Conservation (phyloP, 2,888 invertebrate genomes). For the Leptopilina syphax region DNA sequence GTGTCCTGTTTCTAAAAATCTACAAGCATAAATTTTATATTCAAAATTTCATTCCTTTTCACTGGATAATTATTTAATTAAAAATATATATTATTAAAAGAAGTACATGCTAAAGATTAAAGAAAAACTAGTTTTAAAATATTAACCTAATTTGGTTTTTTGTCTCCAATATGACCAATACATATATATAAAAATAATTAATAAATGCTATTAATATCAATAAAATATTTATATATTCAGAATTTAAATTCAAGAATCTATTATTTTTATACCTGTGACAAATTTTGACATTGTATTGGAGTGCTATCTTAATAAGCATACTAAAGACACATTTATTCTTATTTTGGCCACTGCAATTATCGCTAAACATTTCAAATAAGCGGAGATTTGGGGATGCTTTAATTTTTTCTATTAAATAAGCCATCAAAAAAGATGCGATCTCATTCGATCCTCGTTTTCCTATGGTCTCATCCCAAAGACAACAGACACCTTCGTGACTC, state of each 20-base stretch:
- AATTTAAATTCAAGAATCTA: not conserved
- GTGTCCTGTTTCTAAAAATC: slow-evolving; percentile 36
- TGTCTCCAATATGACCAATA: too few relatives aligned
- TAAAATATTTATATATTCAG: not conserved
- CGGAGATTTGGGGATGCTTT: not conserved
- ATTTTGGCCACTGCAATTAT: slow-evolving; percentile 46
- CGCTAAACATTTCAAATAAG: slow-evolving; percentile 47
- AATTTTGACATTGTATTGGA: slow-evolving; percentile 47
- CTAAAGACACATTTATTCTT: slow-evolving; percentile 47
- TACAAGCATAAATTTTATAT: not conserved
- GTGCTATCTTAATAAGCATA: slow-evolving; percentile 46
- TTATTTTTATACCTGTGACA: not conserved
- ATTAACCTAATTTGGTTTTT: too few relatives aligned
- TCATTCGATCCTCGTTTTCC: slow-evolving; percentile 49
- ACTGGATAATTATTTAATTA: not conserved
- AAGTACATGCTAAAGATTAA: too few relatives aligned
- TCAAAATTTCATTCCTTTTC: not conserved
- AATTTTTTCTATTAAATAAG: slow-evolving; percentile 31
- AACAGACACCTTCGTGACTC: slow-evolving; percentile 42
- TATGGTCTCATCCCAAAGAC: slow-evolving; percentile 51
- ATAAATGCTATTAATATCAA: not conserved
- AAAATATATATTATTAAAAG: not conserved
- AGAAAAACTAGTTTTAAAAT: too few relatives aligned
- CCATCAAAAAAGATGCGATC: slow-evolving; percentile 45
- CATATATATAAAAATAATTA: too few relatives aligned